Evolutionary conservation across 1,140 invertebrate genomes (phyloP), one percentile per base, ranked within the genome.

Genomic region (Halictus rubicundus): DNA sequence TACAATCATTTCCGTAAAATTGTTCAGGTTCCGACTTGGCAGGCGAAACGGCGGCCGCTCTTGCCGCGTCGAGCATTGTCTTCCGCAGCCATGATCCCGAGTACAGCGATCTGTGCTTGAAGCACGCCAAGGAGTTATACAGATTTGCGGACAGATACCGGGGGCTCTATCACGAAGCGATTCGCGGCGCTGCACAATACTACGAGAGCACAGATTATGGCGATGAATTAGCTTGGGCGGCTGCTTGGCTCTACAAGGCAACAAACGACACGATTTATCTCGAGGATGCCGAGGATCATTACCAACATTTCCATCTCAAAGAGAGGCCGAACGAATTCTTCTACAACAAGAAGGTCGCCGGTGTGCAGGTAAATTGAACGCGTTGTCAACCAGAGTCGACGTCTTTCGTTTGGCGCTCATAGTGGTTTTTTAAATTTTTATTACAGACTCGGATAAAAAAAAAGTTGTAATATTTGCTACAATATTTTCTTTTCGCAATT

Each of bases 151-250:
- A 93, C 25, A 88, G 88, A 23, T 92, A 94, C 82, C 88, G 93
- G 54, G 95, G 95, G 0, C 91, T 94, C 16, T 95, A 95, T 86
- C 93, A 94, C 73, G 92, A 95, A 63, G 93, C 93, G 4, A 94
- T 96, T 78, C 92, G 91, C 25, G 92, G 93, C 12, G 94, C 94
- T 0, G 91, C 91, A 3, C 90, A 91, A 42, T 95, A 93, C 87
- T 95, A 95, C 86, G 92, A 94, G 93, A 95, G 92, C 21, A 92
- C 93, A 5, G 94, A 94, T 63, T 95, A 94, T 82, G 94, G 94
- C 1, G 95, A 96, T 85, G 95, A 96, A 80, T 88, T 96, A 66
- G 93, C 94, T 0, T 96, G 95, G 95, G 94, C 95, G 0, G 95
- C 95, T 0, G 90, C 93, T 5, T 96, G 95, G 95, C 88, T 96